phyloP scores from a whole-genome alignment of 2,797 vertebrate genomes.

The Leptoclinus maculatus region DNA sequence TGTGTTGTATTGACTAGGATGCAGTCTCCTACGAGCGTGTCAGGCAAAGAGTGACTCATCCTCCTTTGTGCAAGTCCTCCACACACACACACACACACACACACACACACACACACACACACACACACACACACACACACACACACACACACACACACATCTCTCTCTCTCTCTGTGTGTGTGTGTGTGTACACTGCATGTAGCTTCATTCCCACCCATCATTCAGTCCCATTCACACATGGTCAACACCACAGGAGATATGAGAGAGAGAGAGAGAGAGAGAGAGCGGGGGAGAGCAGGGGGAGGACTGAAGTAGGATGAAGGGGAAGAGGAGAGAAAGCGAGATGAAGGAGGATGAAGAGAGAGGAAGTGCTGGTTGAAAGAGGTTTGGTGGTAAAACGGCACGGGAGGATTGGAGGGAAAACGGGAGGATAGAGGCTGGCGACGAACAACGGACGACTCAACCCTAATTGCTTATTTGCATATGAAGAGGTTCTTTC shows the following conservation, averaged over 20 bases:
- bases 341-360: constrained; percentile 62
- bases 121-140: constrained; percentile 15
- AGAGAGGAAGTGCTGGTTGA: constrained; percentile 65
- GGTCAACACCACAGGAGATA: constrained; percentile 68
- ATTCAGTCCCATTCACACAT: constrained; percentile 75
- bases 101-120: constrained; percentile 15
- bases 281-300: constrained; percentile 21
- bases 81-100: constrained; percentile 23
- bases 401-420: constrained; percentile 56
- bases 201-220: constrained; percentile 64
- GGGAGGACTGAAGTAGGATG: constrained; percentile 30
- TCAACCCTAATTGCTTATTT: constrained; percentile 73
- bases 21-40: constrained; percentile 62
- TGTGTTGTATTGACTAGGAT: constrained; percentile 67
- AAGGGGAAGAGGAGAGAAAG: constrained; percentile 59
- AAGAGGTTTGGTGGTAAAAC: constrained; percentile 64
- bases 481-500: constrained; percentile 72
- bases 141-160: constrained; percentile 26
- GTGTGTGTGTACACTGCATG: constrained; percentile 38
- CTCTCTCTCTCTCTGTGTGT: constrained; percentile 16
- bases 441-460: constrained; percentile 61
- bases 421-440: constrained; percentile 69
- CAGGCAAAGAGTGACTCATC: constrained; percentile 78
- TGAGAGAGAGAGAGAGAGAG: background rate
- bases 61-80: constrained; percentile 55